Conservation (phyloP, 2,797 vertebrate species). For the Lemur catta region DNA sequence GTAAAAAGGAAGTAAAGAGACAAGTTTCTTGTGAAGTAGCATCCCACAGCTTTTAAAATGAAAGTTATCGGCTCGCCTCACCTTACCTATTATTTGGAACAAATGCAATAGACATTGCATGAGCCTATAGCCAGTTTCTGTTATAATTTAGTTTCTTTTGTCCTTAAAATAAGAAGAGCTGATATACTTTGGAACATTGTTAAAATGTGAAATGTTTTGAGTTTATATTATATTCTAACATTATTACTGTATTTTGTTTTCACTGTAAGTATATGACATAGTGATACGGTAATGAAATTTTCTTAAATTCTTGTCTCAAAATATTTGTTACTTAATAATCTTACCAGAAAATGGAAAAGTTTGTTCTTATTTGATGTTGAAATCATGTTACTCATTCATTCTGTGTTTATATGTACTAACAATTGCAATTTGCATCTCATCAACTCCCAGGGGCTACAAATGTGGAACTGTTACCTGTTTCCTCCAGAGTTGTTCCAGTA, state of each 20-base stretch:
- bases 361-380: not conserved
- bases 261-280: not conserved
- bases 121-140: not conserved
- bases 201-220: not conserved
- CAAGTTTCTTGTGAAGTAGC: not conserved
- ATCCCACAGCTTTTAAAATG: not conserved
- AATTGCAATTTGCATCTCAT: not conserved
- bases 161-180: not conserved
- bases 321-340: not conserved
- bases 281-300: slow-evolving; percentile 56
- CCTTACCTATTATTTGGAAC: not conserved
- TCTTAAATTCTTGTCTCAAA: slow-evolving; percentile 59
- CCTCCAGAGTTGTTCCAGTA: not conserved
- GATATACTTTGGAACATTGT: not conserved
- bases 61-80: not conserved
- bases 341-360: not conserved
- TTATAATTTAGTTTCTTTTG: not conserved
- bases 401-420: not conserved
- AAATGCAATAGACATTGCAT: not conserved
- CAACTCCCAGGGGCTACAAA: not conserved
- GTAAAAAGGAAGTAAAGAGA: not conserved
- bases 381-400: not conserved
- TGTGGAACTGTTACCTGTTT: not conserved
- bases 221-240: slow-evolving; percentile 24
- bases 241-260: slow-evolving; percentile 52